Evolutionary conservation across 2,797 vertebrate species (phyloP), one percentile per base, ranked within the genome.

Genomic region (Pangasius mekongensis): DNA sequence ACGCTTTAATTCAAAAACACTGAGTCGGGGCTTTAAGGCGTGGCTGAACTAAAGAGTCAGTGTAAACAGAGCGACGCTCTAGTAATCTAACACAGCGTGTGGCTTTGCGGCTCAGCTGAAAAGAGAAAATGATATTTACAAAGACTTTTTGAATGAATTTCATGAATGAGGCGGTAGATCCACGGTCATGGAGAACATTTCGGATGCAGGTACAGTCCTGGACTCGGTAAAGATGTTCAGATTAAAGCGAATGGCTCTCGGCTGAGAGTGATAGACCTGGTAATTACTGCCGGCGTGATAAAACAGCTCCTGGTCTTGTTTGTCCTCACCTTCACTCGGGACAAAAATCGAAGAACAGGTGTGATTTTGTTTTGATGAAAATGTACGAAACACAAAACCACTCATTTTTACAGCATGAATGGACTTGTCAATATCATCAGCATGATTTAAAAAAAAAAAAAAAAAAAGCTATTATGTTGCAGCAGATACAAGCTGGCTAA

Each of bases 241-340:
- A 16, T 62, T 6, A 27, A 82, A 39, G 33, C 56, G 6, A 43
- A 39, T 7, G 36, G 33, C 39, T 18, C 47, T 67, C 81, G 67
- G 43, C 7, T 84, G 62, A 67, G 27, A 81, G 33, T 3, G 18
- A 47, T 64, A 89, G 85, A 81, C 81, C 66, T 69, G 86, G 84
- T 87, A 88, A 84, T 91, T 87, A 49, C 78, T 89, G 84, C 43
- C 7, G 11, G 78, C 27, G 78, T 91, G 73, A 92, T 90, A 90
- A 90, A 87, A 30, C 16, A 92, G 87, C 80, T 7, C 76, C 84
- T 0, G 22, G 22, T 43, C 33, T 22, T 10, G 33, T 71, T 71
- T 11, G 18, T 43, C 33, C 33, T 77, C 5, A 10, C 16, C 76
- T 8, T 43, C 43, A 43, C 5, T 43, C 24, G 2, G 43, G 24